phyloP scores from a whole-genome alignment of 1,140 invertebrate species.

The Manduca sexta region DNA sequence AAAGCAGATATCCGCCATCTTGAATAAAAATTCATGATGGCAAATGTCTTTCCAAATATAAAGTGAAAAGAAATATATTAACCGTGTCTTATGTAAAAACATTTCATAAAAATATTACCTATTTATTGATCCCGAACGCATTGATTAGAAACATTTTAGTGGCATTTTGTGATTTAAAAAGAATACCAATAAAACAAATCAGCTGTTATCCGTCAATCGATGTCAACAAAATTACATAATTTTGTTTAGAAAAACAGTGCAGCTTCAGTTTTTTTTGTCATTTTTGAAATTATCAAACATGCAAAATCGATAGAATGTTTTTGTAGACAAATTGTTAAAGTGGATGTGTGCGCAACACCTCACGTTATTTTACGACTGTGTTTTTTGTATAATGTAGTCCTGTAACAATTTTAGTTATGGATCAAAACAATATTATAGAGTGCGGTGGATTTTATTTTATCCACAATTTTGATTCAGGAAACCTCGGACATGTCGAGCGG shows the following conservation, averaged over 20 bases:
- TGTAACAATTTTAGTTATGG: constrained; percentile 47
- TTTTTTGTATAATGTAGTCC: constrained; percentile 63
- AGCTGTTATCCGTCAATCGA: constrained; percentile 73
- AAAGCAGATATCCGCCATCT: constrained; percentile 40
- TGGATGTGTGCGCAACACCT: constrained; percentile 34
- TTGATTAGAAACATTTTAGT: constrained; percentile 19
- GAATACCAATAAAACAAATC: constrained; percentile 68
- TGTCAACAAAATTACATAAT: constrained; percentile 74
- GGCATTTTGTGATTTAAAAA: constrained; percentile 38
- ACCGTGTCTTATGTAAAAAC: neutral
- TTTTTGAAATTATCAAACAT: constrained; percentile 56
- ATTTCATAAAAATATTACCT: constrained; percentile 11
- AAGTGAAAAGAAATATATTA: constrained; percentile 40
- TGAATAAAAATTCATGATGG: constrained; percentile 61
- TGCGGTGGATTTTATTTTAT: constrained; percentile 82
- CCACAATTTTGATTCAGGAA: constrained; percentile 91
- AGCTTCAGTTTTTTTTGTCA: constrained; percentile 61
- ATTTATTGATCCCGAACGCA: constrained; percentile 30
- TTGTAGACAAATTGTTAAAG: constrained; percentile 47
- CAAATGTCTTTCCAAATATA: constrained; percentile 54
- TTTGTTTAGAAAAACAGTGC: constrained; percentile 72
- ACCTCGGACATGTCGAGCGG: constrained; percentile 84
- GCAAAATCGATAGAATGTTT: constrained; percentile 38
- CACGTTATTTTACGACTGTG: constrained; percentile 34
- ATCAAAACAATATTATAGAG: constrained; percentile 63